Base-by-base conservation (phyloP, 2,888 invertebrate genomes). In the Keiferia lycopersicella region DNA sequence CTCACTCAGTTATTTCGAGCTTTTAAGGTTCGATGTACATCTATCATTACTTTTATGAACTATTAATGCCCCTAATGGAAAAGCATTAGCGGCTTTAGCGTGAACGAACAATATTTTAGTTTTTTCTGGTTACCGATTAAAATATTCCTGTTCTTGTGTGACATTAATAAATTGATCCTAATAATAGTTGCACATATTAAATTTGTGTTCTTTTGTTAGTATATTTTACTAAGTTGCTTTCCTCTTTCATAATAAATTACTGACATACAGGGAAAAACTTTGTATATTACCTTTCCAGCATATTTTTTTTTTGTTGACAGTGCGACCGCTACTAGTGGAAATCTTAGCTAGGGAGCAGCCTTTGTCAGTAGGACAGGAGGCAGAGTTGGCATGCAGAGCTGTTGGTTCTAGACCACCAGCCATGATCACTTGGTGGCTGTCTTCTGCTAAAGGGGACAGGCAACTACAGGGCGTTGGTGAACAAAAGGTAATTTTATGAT, bases 371-470 rank as follows among this genome's bases (percentile, higher is more conserved):
- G 96, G 96, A 68, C 93, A 96, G 76, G 94, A 94, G 78, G 96
- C 97, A 69, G 95, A 96, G 78, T 93, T 98, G 70, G 95, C 95
- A 45, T 98, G 98, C 81, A 95, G 95, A 81, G 95, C 96, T 0
- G 93, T 95, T 59, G 98, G 98, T 0, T 97, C 98, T 3, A 90
- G 96, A 68, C 97, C 98, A 0, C 95, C 97, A 0, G 97, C 97
- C 0, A 93, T 95, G 76, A 95, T 98, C 68, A 94, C 95, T 0
- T 98, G 98, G 98, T 96, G 95, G 94, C 93, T 97, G 89, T 45
- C 45, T n/a, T 45, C 45, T 16, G n/a, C 45, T 4, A 45, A 45
- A 45, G 96, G 96, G 75, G 95, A 94, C 58, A 93, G 93, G 67
- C 94, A 94, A 71, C 85, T 97, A 70, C 91, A 91, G 53, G 77